These are phyloP conservation scores for Sebastes iracundus DNA, from an alignment of 2,797 vertebrate species.

Conservation along the genomic window DNA sequence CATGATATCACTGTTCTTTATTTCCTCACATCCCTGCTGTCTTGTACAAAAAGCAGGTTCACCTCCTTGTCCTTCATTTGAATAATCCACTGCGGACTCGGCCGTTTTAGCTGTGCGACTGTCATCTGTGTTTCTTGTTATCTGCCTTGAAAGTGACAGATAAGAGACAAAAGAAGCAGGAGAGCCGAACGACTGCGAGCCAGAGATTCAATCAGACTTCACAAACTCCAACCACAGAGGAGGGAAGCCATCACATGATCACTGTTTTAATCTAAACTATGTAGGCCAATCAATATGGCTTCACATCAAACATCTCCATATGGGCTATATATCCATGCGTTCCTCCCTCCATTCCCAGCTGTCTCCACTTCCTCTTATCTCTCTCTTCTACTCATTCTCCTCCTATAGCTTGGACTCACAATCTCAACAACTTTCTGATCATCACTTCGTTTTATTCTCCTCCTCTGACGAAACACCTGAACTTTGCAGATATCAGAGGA, in stretches of 20 bases:
- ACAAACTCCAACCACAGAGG: slow-evolving; percentile 19
- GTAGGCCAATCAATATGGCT: slow-evolving; percentile 72
- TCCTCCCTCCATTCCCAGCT: neutral
- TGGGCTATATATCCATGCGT: neutral
- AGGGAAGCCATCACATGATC: neutral
- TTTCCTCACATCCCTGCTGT: neutral
- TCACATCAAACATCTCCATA: slow-evolving; percentile 62
- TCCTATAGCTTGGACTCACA: neutral
- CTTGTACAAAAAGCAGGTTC: neutral
- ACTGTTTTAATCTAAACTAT: slow-evolving; percentile 63
- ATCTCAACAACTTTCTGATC: neutral
- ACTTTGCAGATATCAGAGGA: neutral
- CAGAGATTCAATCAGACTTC: slow-evolving; percentile 49
- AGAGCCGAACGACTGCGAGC: slow-evolving; percentile 23
- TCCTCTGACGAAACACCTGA: slow-evolving; percentile 10
- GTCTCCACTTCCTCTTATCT: neutral
- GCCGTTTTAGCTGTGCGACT: neutral
- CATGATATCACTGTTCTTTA: neutral
- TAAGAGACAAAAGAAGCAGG: slow-evolving; percentile 25
- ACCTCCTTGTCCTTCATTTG: slow-evolving; percentile 32
- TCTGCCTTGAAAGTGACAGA: slow-evolving; percentile 24
- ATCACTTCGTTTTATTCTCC: neutral
- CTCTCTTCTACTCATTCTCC: neutral
- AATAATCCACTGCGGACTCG: slow-evolving; percentile 6
- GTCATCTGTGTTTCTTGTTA: slow-evolving; percentile 29